phyloP scores from a whole-genome alignment of 2,113 vertebrate species.

The Hippocampus abdominalis region DNA sequence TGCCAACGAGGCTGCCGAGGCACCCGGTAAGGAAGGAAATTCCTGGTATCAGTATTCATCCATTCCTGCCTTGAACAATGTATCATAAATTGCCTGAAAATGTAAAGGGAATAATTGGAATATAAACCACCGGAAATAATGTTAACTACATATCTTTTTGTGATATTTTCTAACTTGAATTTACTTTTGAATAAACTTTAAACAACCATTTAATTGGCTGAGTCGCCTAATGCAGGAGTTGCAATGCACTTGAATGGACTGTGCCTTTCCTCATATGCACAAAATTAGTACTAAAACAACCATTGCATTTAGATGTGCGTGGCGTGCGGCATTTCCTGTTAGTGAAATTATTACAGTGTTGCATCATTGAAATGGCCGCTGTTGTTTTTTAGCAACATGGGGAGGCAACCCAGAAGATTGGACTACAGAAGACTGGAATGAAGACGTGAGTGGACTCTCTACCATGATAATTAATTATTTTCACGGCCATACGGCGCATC shows the following conservation, averaged over 20 bases:
- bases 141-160: no score
- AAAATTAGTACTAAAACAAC: neutral
- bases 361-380: conserved; percentile 3
- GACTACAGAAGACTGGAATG: conserved; percentile 93
- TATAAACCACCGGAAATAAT: no score
- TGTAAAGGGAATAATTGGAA: no score
- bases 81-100: no score
- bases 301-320: neutral
- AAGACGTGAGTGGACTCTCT: conserved; percentile 78
- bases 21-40: conserved; percentile 71
- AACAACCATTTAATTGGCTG: no score
- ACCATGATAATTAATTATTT: neutral
- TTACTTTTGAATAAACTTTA: neutral
- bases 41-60: neutral
- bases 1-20: conserved; percentile 78
- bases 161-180: neutral
- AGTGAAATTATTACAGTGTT: neutral
- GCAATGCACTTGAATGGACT: no score
- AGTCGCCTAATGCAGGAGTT: no score
- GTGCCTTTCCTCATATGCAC: no score
- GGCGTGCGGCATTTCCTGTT: neutral
- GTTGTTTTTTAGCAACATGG: conserved; percentile 77
- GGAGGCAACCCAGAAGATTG: conserved; percentile 88
- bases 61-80: neutral
- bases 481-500: no score